Percentiles rank a stretch among this genome's conserved stretches.
Conservation (phyloP, 2,888 invertebrate genomes). For the Agonum fuliginosum region DNA sequence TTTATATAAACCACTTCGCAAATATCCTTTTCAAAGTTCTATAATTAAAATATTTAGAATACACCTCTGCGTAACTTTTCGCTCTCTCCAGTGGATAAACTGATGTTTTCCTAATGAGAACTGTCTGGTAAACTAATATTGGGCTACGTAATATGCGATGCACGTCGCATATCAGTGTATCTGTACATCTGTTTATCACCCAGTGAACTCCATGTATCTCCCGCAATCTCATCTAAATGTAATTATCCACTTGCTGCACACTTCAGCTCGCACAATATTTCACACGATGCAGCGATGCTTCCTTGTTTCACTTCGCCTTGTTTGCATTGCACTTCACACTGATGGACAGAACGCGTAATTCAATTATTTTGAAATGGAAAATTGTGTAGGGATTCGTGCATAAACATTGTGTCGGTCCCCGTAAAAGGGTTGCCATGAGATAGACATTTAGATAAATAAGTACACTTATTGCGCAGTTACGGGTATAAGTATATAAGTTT, state of each 20-base stretch:
- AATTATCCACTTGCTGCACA: constrained; percentile 47
- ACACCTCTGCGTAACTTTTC: not conserved
- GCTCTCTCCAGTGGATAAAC: constrained; percentile 20
- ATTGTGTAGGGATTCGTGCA: too few species aligned
- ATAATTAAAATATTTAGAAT: not conserved
- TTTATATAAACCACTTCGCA: too few species aligned
- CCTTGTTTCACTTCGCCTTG: constrained; percentile 9
- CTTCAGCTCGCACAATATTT: constrained; percentile 31
- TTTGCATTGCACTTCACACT: constrained; percentile 11
- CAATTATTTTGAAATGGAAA: not conserved
- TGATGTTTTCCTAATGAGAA: constrained; percentile 57
- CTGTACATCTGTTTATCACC: not conserved
- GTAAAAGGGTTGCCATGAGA: too few species aligned
- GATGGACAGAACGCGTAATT: not conserved
- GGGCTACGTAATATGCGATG: constrained; percentile 33
- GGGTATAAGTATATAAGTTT: too few species aligned
- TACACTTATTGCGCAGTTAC: too few species aligned
- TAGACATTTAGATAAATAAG: too few species aligned
- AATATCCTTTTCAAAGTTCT: too few species aligned
- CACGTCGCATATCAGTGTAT: not conserved
- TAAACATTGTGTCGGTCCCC: too few species aligned
- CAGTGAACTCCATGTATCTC: not conserved
- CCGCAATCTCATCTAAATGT: constrained; percentile 29
- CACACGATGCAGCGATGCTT: constrained; percentile 10
- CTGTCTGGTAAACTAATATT: constrained; percentile 57